A percentile compares a stretch with the other conserved stretches of the same genome.
Evolutionary conservation across 2,888 invertebrate genomes (phyloP).

Genomic region (Encarsia formosa): DNA sequence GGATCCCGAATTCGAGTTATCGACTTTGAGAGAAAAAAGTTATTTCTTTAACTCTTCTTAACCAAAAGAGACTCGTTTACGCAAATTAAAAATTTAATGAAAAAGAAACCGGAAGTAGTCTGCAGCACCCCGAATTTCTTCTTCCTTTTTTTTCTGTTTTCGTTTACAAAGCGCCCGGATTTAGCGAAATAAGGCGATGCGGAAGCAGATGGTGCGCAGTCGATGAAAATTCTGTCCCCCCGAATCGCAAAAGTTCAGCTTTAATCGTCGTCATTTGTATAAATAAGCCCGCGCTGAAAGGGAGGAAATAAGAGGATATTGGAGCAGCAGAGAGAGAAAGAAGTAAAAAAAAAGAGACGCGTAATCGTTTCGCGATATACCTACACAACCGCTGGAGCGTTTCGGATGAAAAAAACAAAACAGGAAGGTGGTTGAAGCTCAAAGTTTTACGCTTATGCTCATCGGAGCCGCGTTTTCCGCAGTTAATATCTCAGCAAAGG

Average conservation of each 20-base stretch:
- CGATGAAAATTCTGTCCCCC: constrained; percentile 18
- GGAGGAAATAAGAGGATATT: not conserved
- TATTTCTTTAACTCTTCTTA: no score
- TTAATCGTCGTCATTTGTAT: constrained; percentile 18
- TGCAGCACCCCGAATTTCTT: no score
- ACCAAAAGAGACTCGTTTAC: no score
- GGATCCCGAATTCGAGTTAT: no score
- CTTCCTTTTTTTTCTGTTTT: no score
- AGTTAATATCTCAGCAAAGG: constrained; percentile 15
- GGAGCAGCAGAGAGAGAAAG: not conserved
- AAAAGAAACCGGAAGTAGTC: no score
- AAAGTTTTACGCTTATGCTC: constrained; percentile 5
- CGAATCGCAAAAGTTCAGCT: constrained; percentile 3
- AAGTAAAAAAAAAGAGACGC: constrained; percentile 7
- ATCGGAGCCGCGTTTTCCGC: constrained; percentile 11
- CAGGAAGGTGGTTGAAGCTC: not conserved
- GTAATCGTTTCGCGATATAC: constrained; percentile 18
- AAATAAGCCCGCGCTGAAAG: constrained; percentile 1
- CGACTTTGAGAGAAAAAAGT: no score
- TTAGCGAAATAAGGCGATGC: no score
- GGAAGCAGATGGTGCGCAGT: not conserved
- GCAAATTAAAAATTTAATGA: no score
- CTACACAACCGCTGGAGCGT: not conserved
- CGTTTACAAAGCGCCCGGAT: no score
- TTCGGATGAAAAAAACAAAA: not conserved